Conservation (phyloP, 1,140 invertebrate species). For the Galleria mellonella region DNA sequence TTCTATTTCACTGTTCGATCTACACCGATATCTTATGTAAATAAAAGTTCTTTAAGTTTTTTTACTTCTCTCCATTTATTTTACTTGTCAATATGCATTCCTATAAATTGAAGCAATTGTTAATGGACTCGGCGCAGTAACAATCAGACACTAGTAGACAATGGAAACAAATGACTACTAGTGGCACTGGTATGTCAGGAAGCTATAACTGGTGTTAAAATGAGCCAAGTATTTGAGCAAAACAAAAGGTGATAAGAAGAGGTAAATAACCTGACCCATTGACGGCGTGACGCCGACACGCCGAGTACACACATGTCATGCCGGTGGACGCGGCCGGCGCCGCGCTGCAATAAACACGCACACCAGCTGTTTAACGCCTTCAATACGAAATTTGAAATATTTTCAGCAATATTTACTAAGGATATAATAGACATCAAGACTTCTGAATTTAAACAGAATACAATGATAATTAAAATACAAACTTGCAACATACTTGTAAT, state of each 20-base stretch:
- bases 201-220: constrained; percentile 35
- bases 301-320: constrained; percentile 26
- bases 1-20: constrained; percentile 55
- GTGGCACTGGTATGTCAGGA: constrained; percentile 30
- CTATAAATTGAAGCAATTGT: background rate
- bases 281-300: constrained; percentile 42
- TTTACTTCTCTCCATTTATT: constrained; percentile 10
- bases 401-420: constrained; percentile 32
- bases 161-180: constrained; percentile 10
- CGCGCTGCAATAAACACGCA: constrained; percentile 13
- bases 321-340: constrained; percentile 16
- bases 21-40: constrained; percentile 43
- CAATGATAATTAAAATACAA: constrained; percentile 8
- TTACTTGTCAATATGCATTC: constrained; percentile 1
- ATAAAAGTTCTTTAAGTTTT: constrained; percentile 15
- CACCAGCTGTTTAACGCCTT: constrained; percentile 50
- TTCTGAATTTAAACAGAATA: background rate
- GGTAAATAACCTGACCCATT: constrained; percentile 71
- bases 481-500: no score
- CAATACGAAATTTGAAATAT: constrained; percentile 41
- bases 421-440: no score
- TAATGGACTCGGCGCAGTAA: constrained; percentile 1
- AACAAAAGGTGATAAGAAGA: constrained; percentile 72
- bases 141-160: constrained; percentile 2
- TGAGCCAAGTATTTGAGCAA: constrained; percentile 59